These are phyloP conservation scores for Sphenopsis melanotis DNA, from an alignment of 2,797 vertebrate species.

Conservation along the genomic window DNA sequence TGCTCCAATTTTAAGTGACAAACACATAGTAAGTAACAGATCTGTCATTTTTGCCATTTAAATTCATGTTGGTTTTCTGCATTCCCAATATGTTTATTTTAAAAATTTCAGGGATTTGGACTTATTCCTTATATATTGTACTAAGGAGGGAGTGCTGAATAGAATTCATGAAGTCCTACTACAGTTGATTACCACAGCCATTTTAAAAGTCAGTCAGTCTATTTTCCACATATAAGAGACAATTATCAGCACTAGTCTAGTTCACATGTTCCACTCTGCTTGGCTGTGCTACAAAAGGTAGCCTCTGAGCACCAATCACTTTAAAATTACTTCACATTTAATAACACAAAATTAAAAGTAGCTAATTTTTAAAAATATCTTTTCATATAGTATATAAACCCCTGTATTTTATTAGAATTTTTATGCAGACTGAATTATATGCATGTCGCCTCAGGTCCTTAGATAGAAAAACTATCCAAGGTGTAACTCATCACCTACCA, in stretches of 20 bases:
- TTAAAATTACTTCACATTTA: neutral
- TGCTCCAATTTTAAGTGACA: neutral
- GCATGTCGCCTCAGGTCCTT: neutral
- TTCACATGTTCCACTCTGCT: accelerated
- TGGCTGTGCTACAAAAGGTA: neutral
- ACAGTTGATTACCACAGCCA: neutral
- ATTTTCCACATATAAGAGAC: neutral
- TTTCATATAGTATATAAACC: neutral
- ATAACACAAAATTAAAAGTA: neutral
- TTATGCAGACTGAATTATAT: neutral
- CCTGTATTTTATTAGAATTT: neutral
- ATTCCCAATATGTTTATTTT: neutral
- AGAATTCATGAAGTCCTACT: neutral
- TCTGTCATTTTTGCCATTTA: neutral
- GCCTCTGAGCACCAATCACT: neutral
- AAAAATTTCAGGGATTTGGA: neutral
- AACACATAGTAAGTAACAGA: neutral
- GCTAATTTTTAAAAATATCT: neutral
- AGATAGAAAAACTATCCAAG: neutral
- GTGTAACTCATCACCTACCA: neutral
- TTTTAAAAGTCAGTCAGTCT: neutral
- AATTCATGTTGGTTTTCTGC: neutral
- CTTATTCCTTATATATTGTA: neutral
- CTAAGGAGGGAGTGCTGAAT: neutral
- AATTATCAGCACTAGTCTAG: neutral